These are phyloP conservation scores for Geotrypetes seraphini DNA, from an alignment of 2,797 vertebrate species.

Conservation along the genomic window DNA sequence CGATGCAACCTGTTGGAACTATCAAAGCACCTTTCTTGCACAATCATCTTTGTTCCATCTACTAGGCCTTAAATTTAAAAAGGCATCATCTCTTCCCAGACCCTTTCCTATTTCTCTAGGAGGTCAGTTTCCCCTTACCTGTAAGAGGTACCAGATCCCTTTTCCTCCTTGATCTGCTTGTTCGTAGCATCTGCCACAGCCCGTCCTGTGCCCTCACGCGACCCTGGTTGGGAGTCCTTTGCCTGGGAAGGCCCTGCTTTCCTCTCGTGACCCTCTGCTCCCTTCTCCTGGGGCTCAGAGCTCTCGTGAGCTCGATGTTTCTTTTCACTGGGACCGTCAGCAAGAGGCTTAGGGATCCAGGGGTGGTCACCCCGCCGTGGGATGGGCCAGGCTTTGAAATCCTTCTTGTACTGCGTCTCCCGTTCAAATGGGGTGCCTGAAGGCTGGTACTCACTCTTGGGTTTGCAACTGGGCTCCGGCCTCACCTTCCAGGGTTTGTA, in stretches of 20 bases:
- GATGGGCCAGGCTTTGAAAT: conserved; percentile 90
- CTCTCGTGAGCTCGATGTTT: conserved; percentile 2
- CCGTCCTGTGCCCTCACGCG: conserved; percentile 56
- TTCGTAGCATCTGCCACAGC: conserved; percentile 80
- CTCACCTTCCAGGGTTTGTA: conserved; percentile 81
- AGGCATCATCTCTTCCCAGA: too few species aligned
- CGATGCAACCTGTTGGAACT: too few species aligned
- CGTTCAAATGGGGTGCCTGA: conserved; percentile 81
- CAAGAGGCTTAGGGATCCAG: conserved; percentile 78
- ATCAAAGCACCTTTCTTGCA: too few species aligned
- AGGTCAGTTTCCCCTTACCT: conserved; percentile 77
- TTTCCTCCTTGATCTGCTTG: conserved; percentile 84
- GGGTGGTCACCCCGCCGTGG: conserved; percentile 82
- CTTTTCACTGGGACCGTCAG: conserved; percentile 1
- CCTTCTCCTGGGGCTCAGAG: conserved; percentile 34
- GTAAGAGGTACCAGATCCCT: conserved; percentile 70
- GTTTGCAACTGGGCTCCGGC: conserved; percentile 86
- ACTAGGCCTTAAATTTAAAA: too few species aligned
- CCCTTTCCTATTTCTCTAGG: too few species aligned
- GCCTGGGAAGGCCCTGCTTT: conserved; percentile 16
- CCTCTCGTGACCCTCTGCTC: conserved; percentile 59
- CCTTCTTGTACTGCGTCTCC: conserved; percentile 94
- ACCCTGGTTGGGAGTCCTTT: conserved; percentile 1
- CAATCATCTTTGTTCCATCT: too few species aligned
- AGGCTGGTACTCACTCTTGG: conserved; percentile 80